Base-by-base conservation (phyloP, 2,797 vertebrate genomes). In the Esox lucius region DNA sequence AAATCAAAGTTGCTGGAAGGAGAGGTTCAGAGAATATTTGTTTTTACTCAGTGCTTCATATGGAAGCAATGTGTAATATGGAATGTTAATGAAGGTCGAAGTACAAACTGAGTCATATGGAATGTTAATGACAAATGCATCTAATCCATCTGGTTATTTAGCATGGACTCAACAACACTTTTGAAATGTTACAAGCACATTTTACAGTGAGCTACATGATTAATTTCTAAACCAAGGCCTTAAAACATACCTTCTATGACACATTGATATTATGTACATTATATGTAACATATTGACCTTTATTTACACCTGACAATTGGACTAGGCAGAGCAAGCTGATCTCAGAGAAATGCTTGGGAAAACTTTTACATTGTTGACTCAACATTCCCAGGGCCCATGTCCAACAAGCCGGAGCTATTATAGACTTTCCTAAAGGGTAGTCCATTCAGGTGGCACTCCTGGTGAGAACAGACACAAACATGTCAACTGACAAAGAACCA, bases 371-470 rank as follows among this genome's bases (percentile, higher is more conserved):
- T 19, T 22, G 53, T 56, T 56, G 53, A 56, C 53, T 56, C 53
- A 56, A 56, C 53, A 56, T 3, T 19, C 53, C 53, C 19, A 56
- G n/a, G 53, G 31, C 17, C 17, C 65, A 0, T 12, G 35, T 59
- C 35, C 46, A 70, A 35, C 24, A 7, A 24, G 53, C 24, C 48
- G 91, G 92, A 89, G 53, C n/a, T 56, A n/a, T 56, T 39, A 39
- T n/a, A 56, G 53, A 56, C 53, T 93, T 91, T 90, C 83, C 12
- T 91, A 91, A 72, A 56, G 90, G 85, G 82, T 26, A 86, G 88
- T 86, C 92, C 89, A 89, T 86, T 87, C 12, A 51, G 80, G 86
- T 94, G 92, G 94, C 93, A 93, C 93, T 94, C 93, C 92, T 90
- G 91, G 90, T 93, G 91, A 91, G 93, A 93, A 92, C 89, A 75